Conservation (phyloP, 1,140 invertebrate genomes). For the Drosophila asahinai region DNA sequence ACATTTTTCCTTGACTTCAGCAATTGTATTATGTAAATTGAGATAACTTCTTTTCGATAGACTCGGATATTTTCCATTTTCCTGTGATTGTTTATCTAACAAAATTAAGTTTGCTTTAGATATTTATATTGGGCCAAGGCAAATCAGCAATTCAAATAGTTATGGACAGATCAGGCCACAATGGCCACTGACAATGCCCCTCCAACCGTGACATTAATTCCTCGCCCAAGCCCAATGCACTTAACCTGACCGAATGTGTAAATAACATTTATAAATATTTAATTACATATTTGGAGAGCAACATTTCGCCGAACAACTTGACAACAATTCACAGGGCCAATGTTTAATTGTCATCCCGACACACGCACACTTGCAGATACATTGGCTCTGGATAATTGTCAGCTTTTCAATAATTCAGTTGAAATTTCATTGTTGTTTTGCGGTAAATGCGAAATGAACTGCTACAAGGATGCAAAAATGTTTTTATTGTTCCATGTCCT, state of each 20-base stretch:
- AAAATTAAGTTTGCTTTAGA: constrained; percentile 29
- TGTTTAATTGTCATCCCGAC: constrained; percentile 65
- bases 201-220: constrained; percentile 7
- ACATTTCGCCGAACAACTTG: constrained; percentile 34
- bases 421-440: constrained; percentile 54
- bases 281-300: constrained; percentile 56
- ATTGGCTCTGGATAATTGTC: constrained; percentile 59
- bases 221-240: constrained; percentile 26
- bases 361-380: constrained; percentile 20
- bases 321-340: constrained; percentile 46
- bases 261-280: constrained; percentile 70
- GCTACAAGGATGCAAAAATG: constrained; percentile 45
- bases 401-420: constrained; percentile 68
- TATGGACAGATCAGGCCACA: constrained; percentile 46
- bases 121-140: constrained; percentile 29
- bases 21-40: constrained; percentile 41
- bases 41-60: constrained; percentile 9
- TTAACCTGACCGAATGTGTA: constrained; percentile 46
- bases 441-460: constrained; percentile 58
- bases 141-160: constrained; percentile 50
- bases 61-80: not conserved
- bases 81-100: constrained; percentile 13
- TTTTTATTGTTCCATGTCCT: constrained; percentile 37
- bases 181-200: constrained; percentile 16
- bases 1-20: constrained; percentile 7